Conservation (phyloP, 2,797 vertebrate genomes). For the Gadopsis bispinosus region DNA sequence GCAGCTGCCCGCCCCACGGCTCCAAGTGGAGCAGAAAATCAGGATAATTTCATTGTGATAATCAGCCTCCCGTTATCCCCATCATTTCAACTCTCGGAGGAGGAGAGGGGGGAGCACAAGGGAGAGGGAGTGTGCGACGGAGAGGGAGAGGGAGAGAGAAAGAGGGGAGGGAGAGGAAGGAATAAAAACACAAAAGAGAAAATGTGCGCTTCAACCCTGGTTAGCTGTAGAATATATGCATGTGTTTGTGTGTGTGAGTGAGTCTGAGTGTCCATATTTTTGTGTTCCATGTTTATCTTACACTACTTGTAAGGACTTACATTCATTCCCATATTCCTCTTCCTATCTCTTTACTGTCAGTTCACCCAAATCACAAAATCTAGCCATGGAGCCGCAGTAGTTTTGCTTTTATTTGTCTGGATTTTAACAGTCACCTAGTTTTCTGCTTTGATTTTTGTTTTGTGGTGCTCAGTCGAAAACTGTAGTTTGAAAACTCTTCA, state of each 20-base stretch:
- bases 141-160: slow-evolving; percentile 6
- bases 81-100: slow-evolving; percentile 63
- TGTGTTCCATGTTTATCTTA: not conserved
- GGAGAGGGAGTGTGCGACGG: slow-evolving; percentile 33
- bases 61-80: slow-evolving; percentile 77
- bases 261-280: not conserved
- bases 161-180: slow-evolving; percentile 3
- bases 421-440: not conserved
- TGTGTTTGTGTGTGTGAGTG: slow-evolving; percentile 5
- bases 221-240: slow-evolving; percentile 28
- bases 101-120: slow-evolving; percentile 31
- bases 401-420: not conserved
- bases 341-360: not conserved
- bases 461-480: not conserved
- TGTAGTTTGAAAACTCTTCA: not conserved
- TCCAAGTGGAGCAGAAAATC: slow-evolving; percentile 86
- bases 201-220: slow-evolving; percentile 47
- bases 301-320: not conserved
- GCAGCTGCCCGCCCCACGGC: slow-evolving; percentile 78
- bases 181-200: slow-evolving; percentile 46
- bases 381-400: not conserved
- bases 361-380: not conserved
- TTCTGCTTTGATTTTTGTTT: not conserved
- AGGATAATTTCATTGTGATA: slow-evolving; percentile 83
- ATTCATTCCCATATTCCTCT: not conserved